Evolutionary conservation across 64 coral and sea anemone genomes (phyloP), one percentile per base, ranked within the genome.

Genomic region (Anthopleura sola): DNA sequence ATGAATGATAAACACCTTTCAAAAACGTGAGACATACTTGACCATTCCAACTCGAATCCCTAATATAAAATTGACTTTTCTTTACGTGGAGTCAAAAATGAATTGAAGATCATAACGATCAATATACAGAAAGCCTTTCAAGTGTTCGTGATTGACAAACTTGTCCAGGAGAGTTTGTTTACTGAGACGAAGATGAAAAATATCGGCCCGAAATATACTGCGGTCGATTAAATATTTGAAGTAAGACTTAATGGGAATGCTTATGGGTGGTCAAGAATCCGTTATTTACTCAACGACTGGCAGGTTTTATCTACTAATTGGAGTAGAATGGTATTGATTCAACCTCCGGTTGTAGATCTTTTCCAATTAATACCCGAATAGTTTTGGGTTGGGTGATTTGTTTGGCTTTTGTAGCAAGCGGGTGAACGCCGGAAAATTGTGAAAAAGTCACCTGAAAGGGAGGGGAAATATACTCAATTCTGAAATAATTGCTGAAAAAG

Each of bases 271-370:
- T 40, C 24, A 14, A 23, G 47, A 44, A 1, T 15, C 14, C 16
- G 74, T 79, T 38, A 79, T 48, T 79, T 79, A 48, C 47, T 44
- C 39, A 44, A 3, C 2, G 0, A 24, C 7, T 24, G 76, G 13
- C 76, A 44, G 19, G 15, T 40, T 44, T 79, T 79, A 44, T 79
- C 76, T 40, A 79, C 76, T 79, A 79, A 79, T 79, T 79, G 76
- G 76, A 47, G 18, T 44, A 79, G 37, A 79, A 79, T 38, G 36
- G 44, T 79, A 79, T 79, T 47, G 76, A 24, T n/a, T 79, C 24
- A 24, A 37, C 18, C 76, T 48, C 44, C 76, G 37, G 76, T 38
- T 47, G 36, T 79, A 24, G 1, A 26, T 44, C 16, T 40, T 48
- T n/a, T 44, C 76, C 76, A 79, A 79, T 79, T 79, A 79, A 21